A percentile compares a stretch with the other conserved stretches of the same genome.
These are phyloP conservation scores for Mirza zaza DNA, from an alignment of 2,113 vertebrate species.

Conservation along the genomic window DNA sequence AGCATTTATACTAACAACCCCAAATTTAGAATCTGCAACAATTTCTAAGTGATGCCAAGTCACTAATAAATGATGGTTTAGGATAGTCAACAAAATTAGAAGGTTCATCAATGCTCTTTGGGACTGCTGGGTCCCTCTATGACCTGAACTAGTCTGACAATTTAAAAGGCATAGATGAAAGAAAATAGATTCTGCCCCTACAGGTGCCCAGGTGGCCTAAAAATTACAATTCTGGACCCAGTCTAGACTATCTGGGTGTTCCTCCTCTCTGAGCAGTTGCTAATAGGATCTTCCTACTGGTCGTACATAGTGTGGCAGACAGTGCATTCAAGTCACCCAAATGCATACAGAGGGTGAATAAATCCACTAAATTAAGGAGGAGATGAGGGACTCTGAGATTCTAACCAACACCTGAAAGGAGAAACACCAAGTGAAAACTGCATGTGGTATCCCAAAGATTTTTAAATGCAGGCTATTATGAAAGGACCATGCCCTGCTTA, in stretches of 20 bases:
- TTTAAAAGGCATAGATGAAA: neutral
- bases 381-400: neutral
- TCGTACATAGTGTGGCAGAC: neutral
- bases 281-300: neutral
- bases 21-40: neutral
- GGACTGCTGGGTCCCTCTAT: neutral
- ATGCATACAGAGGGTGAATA: neutral
- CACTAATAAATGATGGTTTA: neutral
- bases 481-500: constrained; percentile 55
- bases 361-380: constrained; percentile 40
- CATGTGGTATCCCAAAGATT: constrained; percentile 24
- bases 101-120: neutral
- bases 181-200: neutral
- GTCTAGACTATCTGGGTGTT: neutral
- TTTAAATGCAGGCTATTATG: constrained; percentile 42
- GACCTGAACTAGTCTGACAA: neutral
- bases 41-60: neutral
- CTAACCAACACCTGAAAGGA: neutral
- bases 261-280: neutral
- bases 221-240: neutral
- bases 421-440: neutral
- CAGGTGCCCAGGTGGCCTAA: neutral
- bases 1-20: neutral
- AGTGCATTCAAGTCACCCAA: neutral
- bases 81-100: neutral